These are phyloP conservation scores for Villa cingulata DNA, from an alignment of 2,888 invertebrate genomes.

Conservation along the genomic window DNA sequence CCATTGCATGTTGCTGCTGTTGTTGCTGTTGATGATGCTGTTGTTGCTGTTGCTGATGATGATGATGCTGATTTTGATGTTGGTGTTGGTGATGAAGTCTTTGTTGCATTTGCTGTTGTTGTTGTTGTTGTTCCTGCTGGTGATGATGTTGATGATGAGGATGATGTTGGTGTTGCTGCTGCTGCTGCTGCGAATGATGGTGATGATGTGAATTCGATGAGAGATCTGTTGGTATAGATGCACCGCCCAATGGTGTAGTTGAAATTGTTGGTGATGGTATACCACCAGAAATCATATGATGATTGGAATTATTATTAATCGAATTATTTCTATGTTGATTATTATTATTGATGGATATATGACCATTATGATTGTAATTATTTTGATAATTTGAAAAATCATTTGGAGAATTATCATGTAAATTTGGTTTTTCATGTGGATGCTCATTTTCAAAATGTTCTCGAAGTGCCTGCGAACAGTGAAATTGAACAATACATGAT, in stretches of 20 bases:
- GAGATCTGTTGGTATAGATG: conserved; percentile 4
- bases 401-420: conserved; percentile 8
- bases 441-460: conserved; percentile 38
- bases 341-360: conserved; percentile 10
- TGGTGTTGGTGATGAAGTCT: conserved; percentile 6
- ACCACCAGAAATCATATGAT: conserved; percentile 6
- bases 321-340: conserved; percentile 8
- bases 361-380: conserved; percentile 9
- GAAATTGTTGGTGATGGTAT: conserved; percentile 14
- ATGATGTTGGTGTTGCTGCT: not conserved
- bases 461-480: conserved; percentile 32
- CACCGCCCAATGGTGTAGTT: conserved; percentile 8
- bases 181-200: conserved; percentile 3
- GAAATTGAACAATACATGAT: not conserved
- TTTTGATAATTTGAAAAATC: conserved; percentile 11
- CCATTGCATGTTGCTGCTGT: conserved; percentile 16
- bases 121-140: conserved; percentile 10
- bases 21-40: conserved; percentile 11
- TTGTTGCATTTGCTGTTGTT: conserved; percentile 12
- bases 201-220: conserved; percentile 3
- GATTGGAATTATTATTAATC: conserved; percentile 6
- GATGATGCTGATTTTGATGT: not conserved
- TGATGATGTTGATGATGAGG: conserved; percentile 1
- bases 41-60: conserved; percentile 1
- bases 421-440: conserved; percentile 31